Evolutionary conservation across 2,797 vertebrate species (phyloP), one percentile per base, ranked within the genome.

Genomic region (Eupleurogrammus muticus): DNA sequence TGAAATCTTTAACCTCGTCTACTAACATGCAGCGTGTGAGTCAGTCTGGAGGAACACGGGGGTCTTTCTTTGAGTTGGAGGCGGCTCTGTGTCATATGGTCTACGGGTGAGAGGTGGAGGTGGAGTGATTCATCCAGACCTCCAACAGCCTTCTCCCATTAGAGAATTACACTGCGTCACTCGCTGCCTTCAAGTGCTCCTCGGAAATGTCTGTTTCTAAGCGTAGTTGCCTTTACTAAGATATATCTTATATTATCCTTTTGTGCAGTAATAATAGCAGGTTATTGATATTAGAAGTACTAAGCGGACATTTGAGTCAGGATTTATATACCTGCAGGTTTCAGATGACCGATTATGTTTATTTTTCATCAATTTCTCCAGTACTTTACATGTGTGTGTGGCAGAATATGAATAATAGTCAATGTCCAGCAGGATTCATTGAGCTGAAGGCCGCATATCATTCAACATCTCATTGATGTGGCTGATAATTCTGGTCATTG

Each of bases 111-210:
- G 47, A 68, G 66, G 71, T 75, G 53, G 38, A 64, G 63, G 64
- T 82, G 71, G 59, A 51, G 73, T 67, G 74, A 78, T 71, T 73
- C 68, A 66, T 66, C 44, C 20, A 17, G 23, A 35, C 21, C 60
- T 48, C 67, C 72, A 44, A 7, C 53, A 52, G 34, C 35, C 56
- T 52, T 56, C 59, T 49, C 20, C 42, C 48, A 65, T 75, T 11
- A 52, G 46, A 57, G 35, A 48, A 74, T 62, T 49, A 59, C 55
- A 36, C 66, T 11, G n/a, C 78, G n/a, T 72, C 75, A 70, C 24
- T 1, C 19, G 78, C 50, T 66, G 68, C 78, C 52, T 80, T 80
- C 57, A 79, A 0, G 57, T 16, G 44, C 64, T 20, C 44, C 24
- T 66, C 0, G 52, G 66, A 72, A 64, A 73, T 2, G 0, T 47